Evolutionary conservation across 2,888 invertebrate genomes (phyloP).

Genomic region (Eupithecia inturbata): DNA sequence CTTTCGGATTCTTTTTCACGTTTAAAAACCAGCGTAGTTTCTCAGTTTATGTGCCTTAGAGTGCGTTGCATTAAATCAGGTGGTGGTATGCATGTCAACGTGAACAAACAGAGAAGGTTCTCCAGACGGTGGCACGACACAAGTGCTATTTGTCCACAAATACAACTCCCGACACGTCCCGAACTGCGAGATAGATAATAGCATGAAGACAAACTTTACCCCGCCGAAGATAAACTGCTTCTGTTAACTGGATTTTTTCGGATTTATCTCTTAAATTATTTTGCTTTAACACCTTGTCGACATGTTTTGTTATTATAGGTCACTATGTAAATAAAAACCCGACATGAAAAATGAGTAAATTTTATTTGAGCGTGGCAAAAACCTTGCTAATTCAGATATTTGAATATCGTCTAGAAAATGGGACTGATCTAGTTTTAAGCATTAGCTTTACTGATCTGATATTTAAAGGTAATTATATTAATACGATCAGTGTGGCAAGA

Average conservation of each 20-base stretch:
- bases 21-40: background rate
- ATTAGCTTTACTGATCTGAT: constrained; percentile 35
- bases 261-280: constrained; percentile 9
- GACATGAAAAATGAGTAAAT: background rate
- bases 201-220: constrained; percentile 58
- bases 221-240: constrained; percentile 44
- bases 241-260: constrained; percentile 40
- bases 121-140: constrained; percentile 54
- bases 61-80: constrained; percentile 58
- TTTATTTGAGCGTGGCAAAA: background rate
- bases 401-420: background rate
- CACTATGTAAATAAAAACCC: background rate
- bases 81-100: constrained; percentile 74
- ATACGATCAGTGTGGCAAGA: constrained; percentile 46
- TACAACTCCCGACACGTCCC: constrained; percentile 68
- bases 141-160: constrained; percentile 80
- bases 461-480: constrained; percentile 43
- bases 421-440: constrained; percentile 18
- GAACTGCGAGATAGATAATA: constrained; percentile 65
- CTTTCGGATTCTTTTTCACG: background rate
- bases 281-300: background rate
- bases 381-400: background rate
- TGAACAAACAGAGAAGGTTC: constrained; percentile 69
- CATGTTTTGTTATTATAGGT: background rate
- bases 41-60: background rate